Conservation (phyloP, 2,113 vertebrate species). For the Zingel zingel region DNA sequence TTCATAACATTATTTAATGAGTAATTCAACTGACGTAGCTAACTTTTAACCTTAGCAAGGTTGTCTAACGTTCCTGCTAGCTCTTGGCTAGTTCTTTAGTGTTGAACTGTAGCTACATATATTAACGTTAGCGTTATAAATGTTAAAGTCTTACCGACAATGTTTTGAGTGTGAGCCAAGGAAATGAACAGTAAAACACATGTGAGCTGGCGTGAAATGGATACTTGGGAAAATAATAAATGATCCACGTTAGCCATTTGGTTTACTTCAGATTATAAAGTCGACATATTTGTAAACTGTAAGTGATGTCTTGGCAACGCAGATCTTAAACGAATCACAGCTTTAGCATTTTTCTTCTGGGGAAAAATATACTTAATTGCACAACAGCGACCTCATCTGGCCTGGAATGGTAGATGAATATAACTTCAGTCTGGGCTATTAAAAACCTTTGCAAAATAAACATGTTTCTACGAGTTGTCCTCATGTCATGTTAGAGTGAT, state of each 20-base stretch:
- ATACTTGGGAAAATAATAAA: not conserved
- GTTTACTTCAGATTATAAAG: not conserved
- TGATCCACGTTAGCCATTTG: conserved; percentile 54
- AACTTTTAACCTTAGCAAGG: not conserved
- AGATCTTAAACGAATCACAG: conserved; percentile 37
- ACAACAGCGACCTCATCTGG: conserved; percentile 33
- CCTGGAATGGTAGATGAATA: not conserved
- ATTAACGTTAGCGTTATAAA: not conserved
- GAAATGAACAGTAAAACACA: conserved; percentile 51
- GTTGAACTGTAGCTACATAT: not conserved
- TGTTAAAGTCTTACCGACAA: conserved; percentile 73
- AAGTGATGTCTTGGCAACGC: conserved; percentile 68
- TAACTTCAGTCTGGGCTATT: no score
- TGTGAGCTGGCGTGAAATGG: not conserved
- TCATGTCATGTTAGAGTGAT: no score
- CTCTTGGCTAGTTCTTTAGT: not conserved
- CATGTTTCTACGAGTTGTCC: no score
- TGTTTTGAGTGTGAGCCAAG: conserved; percentile 34
- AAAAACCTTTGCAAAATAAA: no score
- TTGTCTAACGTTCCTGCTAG: not conserved
- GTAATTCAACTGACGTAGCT: not conserved
- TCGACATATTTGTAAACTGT: conserved; percentile 69
- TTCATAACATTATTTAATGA: not conserved
- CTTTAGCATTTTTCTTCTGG: conserved; percentile 23
- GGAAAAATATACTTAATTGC: rapidly evolving